Evolutionary conservation across 92 coral and sea anemone genomes (phyloP), one percentile per base, ranked within the genome.

Genomic region (Micromussa lordhowensis): DNA sequence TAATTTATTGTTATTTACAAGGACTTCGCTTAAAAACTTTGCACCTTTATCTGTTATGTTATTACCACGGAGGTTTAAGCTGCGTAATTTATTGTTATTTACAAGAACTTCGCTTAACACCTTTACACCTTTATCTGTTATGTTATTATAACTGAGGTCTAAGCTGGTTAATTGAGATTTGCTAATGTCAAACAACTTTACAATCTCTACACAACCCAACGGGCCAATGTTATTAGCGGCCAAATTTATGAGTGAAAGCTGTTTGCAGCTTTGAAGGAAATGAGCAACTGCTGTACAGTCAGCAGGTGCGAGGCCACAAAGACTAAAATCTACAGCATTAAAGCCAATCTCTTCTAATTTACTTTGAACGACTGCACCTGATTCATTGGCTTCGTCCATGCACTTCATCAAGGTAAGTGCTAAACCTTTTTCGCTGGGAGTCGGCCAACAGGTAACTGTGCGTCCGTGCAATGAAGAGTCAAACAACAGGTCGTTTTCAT

Each of bases 361-460:
- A 22, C 29, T 35, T 40, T 66, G 59, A 12, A 64, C 17, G 3
- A 22, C 35, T 32, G 21, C 5, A 21, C 66, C 34, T 1, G 49
- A 24, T 10, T 64, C 36, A 64, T 64, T 28, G 36, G 32, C 15
- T 55, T 81, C 85, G 21, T 24, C 4, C 10, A 81, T 14, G 26
- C 75, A 81, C 38, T 66, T 64, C 15, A 55, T 38, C 15, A 81
- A 3, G 4, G 48, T 63, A 15, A 81, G 14, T 21, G 75, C 85
- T 64, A 38, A 40, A 35, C 40, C n/a, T 38, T 35, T 24, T 17
- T 66, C 58, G 24, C 40, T 8, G 1, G 32, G 0, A 32, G 53
- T 48, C 49, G 83, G 83, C 83, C 83, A 79, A 17, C 44, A 57
- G n/a, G 83, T 79, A 61, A 54, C 4, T 44, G 31, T 75, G 40